These are phyloP conservation scores for Carapus acus DNA, from an alignment of 2,797 vertebrate genomes.

Conservation along the genomic window DNA sequence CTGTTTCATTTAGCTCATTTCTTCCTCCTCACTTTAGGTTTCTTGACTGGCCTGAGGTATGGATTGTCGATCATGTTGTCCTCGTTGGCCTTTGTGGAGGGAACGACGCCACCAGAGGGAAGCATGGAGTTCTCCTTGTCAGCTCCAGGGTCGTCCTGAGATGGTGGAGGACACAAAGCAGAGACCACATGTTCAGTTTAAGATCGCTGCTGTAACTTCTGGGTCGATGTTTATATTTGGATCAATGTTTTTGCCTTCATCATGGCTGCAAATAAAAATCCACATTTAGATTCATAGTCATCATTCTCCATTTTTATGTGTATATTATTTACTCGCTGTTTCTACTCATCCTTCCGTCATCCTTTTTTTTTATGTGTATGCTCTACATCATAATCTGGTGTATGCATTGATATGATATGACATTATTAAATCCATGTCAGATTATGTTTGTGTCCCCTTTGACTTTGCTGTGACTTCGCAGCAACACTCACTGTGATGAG, in stretches of 20 bases:
- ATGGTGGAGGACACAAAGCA: not conserved
- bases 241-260: not conserved
- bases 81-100: slow-evolving; percentile 79
- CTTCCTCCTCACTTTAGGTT: slow-evolving; percentile 97
- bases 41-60: slow-evolving; percentile 93
- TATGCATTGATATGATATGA: too few species aligned
- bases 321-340: too few species aligned
- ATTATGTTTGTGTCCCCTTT: too few species aligned
- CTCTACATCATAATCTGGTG: too few species aligned
- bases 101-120: slow-evolving; percentile 77
- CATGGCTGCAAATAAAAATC: not conserved
- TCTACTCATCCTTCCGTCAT: too few species aligned
- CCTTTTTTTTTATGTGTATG: too few species aligned
- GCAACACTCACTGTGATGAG: slow-evolving; percentile 65
- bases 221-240: not conserved
- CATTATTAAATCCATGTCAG: too few species aligned
- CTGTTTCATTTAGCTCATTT: slow-evolving; percentile 73
- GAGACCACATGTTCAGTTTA: too few species aligned
- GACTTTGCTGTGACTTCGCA: too few species aligned
- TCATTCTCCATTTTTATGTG: too few species aligned
- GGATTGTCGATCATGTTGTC: slow-evolving; percentile 95
- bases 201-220: too few species aligned
- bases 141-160: slow-evolving; percentile 84
- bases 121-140: slow-evolving; percentile 93
- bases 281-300: not conserved